Percentiles rank a stretch among this genome's conserved stretches.
phyloP scores from a whole-genome alignment of 2,113 vertebrate genomes.

The Centrocercus urophasianus region DNA sequence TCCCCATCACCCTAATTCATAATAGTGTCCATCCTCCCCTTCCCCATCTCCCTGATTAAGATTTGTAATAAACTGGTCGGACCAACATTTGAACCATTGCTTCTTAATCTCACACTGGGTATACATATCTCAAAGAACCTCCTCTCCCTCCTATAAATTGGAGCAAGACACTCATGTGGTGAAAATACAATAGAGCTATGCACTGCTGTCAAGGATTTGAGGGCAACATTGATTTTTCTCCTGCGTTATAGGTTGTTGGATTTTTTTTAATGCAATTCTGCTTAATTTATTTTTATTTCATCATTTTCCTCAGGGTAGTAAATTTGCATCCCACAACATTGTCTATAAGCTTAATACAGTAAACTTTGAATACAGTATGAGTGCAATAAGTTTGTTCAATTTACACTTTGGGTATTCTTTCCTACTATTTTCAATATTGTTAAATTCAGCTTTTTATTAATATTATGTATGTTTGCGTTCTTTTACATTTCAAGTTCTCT shows the following conservation, averaged over 20 bases:
- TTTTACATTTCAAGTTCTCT: not conserved
- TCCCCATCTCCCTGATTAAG: too few species aligned
- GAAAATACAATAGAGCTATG: not conserved
- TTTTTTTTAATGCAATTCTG: not conserved
- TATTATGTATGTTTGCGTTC: accelerated
- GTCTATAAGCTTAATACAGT: not conserved
- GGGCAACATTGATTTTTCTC: not conserved
- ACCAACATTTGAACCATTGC: too few species aligned
- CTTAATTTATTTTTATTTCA: not conserved
- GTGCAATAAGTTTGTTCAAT: not conserved
- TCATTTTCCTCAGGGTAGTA: not conserved
- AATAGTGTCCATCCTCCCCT: too few species aligned
- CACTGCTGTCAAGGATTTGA: not conserved
- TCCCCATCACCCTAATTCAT: too few species aligned
- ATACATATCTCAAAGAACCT: too few species aligned
- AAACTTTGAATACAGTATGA: not conserved
- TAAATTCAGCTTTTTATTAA: not conserved
- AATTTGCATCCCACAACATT: not conserved
- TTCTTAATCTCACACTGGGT: too few species aligned
- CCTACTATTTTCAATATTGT: not conserved
- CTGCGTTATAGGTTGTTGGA: not conserved
- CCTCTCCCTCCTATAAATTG: too few species aligned
- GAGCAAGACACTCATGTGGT: not conserved
- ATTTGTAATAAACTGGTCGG: too few species aligned
- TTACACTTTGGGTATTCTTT: not conserved